Evolutionary conservation across 1,140 invertebrate genomes (phyloP), one percentile per base, ranked within the genome.

Genomic region (Drosophila lini): DNA sequence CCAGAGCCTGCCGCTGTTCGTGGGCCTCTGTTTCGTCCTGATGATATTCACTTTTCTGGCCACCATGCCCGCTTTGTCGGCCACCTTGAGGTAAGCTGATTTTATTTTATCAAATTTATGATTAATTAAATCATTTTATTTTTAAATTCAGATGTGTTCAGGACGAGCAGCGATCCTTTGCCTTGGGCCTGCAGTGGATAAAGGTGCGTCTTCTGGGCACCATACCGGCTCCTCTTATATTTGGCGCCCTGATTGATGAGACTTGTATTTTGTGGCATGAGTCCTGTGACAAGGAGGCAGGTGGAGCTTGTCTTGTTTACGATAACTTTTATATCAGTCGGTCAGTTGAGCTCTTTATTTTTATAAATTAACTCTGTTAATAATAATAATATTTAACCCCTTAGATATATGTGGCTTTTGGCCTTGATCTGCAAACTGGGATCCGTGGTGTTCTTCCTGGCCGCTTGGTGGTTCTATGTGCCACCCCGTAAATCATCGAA

Each of bases 101-200:
- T 25, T 41, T 42, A 44, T 16, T 34, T 34, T 15, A 32, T n/a
- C 0, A n/a, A 9, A 59, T 9, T 16, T 31, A 41, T 11, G 10
- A 13, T 41, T 41, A 4, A 19, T 1, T 6, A 11, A 31, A 7
- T 8, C 1, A 22, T 38, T 19, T 25, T 34, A 52, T n/a, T 11
- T 4, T 50, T 3, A 3, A 1, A 9, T 36, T 3, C 67, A 96
- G 97, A 82, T 97, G 96, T 75, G 97, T 98, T 4, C 94, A 94
- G 31, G 95, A 96, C 83, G 96, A 97, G 67, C 96, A 97, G 90
- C 94, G 96, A 44, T 96, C 97, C 2, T 97, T 98, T 93, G 97
- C 96, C 2, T 92, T 98, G 32, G 97, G 97, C 0, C 95, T 98
- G 80, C 97, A 98, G 91, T 97, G 97, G 96, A 96, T 97, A 31